Percentiles rank a stretch among this genome's conserved stretches.
phyloP scores from a whole-genome alignment of 2,888 invertebrate genomes.

The Encarsia formosa region DNA sequence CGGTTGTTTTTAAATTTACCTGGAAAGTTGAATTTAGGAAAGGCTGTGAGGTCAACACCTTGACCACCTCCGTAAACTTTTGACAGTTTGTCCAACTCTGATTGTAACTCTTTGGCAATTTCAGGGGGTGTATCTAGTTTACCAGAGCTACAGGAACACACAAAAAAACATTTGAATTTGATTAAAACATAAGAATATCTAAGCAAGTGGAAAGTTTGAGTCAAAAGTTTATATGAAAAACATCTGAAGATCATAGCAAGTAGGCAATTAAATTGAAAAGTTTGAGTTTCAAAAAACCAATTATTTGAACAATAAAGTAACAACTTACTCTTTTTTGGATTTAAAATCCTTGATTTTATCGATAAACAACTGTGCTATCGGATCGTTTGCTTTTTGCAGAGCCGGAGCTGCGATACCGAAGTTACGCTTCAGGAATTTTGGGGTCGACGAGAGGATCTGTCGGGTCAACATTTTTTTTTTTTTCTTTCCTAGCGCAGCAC shows the following conservation, averaged over 20 bases:
- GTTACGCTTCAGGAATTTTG: constrained; percentile 56
- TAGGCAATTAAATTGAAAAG: constrained; percentile 67
- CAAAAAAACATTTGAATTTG: not conserved
- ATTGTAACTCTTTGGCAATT: constrained; percentile 68
- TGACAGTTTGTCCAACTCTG: constrained; percentile 77
- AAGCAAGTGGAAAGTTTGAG: no score
- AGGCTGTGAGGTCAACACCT: constrained; percentile 82
- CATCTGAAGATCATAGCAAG: constrained; percentile 68
- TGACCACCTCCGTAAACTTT: constrained; percentile 71
- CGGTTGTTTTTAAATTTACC: constrained; percentile 49
- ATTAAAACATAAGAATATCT: no score
- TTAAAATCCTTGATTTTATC: constrained; percentile 90
- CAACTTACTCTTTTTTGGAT: constrained; percentile 76
- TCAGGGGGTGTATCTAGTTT: constrained; percentile 57
- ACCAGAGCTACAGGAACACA: not conserved
- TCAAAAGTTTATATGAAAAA: no score
- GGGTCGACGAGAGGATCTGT: constrained; percentile 32
- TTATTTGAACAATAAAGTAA: not conserved
- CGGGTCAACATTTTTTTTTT: constrained; percentile 40
- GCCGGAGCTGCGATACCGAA: constrained; percentile 69
- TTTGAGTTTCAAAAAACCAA: constrained; percentile 9
- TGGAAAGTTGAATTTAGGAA: constrained; percentile 79
- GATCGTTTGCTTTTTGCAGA: constrained; percentile 72
- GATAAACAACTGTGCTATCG: constrained; percentile 89
- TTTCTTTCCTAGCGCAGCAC: constrained; percentile 9